A percentile compares a stretch with the other conserved stretches of the same genome.
Evolutionary conservation across 2,888 invertebrate genomes (phyloP).

Genomic region (Ophonus ardosiacus): DNA sequence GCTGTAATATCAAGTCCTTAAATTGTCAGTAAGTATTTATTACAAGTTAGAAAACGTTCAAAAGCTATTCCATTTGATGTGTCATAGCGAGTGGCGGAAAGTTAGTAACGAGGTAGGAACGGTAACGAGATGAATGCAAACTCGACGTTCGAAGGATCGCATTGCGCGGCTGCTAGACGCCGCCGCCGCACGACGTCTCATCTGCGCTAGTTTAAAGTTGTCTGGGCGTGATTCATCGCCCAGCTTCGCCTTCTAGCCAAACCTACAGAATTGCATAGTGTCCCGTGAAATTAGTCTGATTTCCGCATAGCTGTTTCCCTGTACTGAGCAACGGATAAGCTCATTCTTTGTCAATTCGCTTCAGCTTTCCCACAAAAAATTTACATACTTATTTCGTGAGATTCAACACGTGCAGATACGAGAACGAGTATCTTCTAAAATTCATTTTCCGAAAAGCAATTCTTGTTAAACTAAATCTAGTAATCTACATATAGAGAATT

Average conservation of each 20-base stretch:
- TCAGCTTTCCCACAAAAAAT: slow-evolving; percentile 32
- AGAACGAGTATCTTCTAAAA: not conserved
- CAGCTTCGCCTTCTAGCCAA: slow-evolving; percentile 22
- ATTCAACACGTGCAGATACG: not conserved
- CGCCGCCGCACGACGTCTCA: slow-evolving; percentile 10
- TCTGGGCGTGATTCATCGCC: slow-evolving; percentile 23
- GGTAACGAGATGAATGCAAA: slow-evolving; percentile 7
- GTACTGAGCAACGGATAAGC: slow-evolving; percentile 46
- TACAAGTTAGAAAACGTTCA: not conserved
- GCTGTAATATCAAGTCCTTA: not conserved
- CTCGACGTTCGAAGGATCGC: not conserved
- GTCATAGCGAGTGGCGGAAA: not conserved
- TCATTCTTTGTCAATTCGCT: slow-evolving; percentile 56
- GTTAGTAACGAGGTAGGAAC: slow-evolving; percentile 18
- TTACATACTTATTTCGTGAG: slow-evolving; percentile 17
- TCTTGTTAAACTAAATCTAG: not conserved
- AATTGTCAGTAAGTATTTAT: not conserved
- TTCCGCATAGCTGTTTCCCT: slow-evolving; percentile 6
- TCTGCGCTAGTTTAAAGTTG: slow-evolving; percentile 33
- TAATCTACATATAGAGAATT: not conserved
- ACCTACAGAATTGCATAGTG: slow-evolving; percentile 55
- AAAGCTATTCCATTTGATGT: not conserved
- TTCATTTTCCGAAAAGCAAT: not conserved
- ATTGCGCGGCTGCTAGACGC: not conserved
- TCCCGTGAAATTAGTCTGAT: slow-evolving; percentile 61